phyloP scores from a whole-genome alignment of 2,888 invertebrate species.

The Lasioglossum leucozonium region DNA sequence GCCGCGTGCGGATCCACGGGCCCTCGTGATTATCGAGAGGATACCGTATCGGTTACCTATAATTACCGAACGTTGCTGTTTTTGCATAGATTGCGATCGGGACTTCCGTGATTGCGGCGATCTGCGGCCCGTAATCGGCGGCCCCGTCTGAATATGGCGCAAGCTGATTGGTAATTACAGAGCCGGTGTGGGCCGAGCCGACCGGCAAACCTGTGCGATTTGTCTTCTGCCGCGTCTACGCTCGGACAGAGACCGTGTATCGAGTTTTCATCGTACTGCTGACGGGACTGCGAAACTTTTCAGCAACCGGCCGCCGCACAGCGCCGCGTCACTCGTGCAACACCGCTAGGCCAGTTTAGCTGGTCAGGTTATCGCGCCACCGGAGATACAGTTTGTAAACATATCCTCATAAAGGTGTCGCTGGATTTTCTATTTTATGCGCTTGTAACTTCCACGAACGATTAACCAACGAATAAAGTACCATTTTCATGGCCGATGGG shows the following conservation, averaged over 20 bases:
- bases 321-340: neutral
- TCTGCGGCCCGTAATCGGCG: conserved; percentile 21
- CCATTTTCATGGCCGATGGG: neutral
- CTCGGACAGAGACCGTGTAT: neutral
- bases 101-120: conserved; percentile 44
- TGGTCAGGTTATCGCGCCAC: neutral
- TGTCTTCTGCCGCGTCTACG: conserved; percentile 5
- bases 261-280: neutral
- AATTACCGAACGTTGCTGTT: conserved; percentile 45
- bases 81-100: conserved; percentile 43
- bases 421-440: neutral
- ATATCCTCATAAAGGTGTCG: neutral
- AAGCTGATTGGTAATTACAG: conserved; percentile 15
- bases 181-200: neutral
- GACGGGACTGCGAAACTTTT: neutral
- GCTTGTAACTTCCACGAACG: neutral
- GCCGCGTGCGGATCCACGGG: conserved; percentile 9
- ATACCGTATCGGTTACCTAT: conserved; percentile 26
- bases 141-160: neutral
- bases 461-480: neutral
- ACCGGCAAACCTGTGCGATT: neutral
- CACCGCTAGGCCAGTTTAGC: neutral
- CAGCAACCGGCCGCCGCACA: neutral
- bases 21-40: conserved; percentile 20
- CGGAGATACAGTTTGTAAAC: neutral